A percentile compares a stretch with the other conserved stretches of the same genome.
phyloP scores from a whole-genome alignment of 2,113 vertebrate species.

The Nycticebus coucang region DNA sequence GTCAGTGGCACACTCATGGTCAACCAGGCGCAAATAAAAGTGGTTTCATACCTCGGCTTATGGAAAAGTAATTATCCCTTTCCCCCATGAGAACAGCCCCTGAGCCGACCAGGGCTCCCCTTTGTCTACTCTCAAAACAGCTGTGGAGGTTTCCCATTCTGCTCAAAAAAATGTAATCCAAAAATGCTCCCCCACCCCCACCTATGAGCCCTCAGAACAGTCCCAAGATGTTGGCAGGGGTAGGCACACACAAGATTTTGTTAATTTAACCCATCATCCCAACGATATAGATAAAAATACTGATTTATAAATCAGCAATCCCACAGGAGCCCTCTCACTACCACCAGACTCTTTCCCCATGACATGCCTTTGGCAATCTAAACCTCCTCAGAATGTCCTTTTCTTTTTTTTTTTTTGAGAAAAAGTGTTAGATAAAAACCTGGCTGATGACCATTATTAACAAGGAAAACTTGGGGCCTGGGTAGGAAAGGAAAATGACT shows the following conservation, averaged over 20 bases:
- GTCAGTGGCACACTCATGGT: slow-evolving; percentile 15
- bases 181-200: neutral
- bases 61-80: neutral
- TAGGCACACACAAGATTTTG: neutral
- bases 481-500: neutral
- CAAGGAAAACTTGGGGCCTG: neutral
- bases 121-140: slow-evolving; percentile 60
- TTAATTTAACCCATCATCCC: neutral
- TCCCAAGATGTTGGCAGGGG: neutral
- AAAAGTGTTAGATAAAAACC: neutral
- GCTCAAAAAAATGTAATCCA: neutral
- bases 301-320: neutral
- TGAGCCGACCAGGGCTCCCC: slow-evolving; percentile 17
- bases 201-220: neutral
- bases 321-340: neutral
- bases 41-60: neutral
- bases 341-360: neutral
- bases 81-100: slow-evolving; percentile 14
- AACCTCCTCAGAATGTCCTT: neutral
- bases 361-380: neutral
- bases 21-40: slow-evolving; percentile 4
- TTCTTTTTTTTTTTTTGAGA: neutral
- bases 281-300: neutral
- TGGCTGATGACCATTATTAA: neutral
- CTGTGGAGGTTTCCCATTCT: neutral